Evolutionary conservation across 92 coral and sea anemone genomes (phyloP).

Genomic region (Blastomussa wellsi): DNA sequence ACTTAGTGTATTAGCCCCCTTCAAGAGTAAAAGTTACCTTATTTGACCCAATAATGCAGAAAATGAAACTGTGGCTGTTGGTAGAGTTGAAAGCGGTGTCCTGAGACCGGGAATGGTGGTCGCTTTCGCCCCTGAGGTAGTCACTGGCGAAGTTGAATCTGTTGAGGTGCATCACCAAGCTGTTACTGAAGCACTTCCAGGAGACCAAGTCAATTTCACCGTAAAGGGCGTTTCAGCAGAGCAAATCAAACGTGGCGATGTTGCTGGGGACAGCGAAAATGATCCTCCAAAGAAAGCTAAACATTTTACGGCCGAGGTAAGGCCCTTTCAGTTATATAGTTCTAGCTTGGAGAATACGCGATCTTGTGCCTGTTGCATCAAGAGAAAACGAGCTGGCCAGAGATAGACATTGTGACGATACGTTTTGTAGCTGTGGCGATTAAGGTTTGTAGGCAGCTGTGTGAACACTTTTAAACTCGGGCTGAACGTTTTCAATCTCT

Average conservation of each 20-base stretch:
- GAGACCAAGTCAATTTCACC: slow-evolving; percentile 98
- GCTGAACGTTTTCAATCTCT: too few species aligned
- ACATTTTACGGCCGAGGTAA: slow-evolving; percentile 86
- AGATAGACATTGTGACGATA: too few species aligned
- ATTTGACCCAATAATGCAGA: slow-evolving; percentile 48
- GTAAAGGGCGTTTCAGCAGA: slow-evolving; percentile 90
- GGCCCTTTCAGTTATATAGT: neutral
- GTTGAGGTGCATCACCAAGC: slow-evolving; percentile 96
- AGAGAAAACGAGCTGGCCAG: too few species aligned
- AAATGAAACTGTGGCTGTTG: slow-evolving; percentile 98
- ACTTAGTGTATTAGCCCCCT: too few species aligned
- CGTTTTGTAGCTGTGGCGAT: too few species aligned
- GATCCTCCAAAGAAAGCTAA: slow-evolving; percentile 79
- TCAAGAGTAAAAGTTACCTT: neutral
- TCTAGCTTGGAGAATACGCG: too few species aligned
- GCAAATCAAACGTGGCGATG: slow-evolving; percentile 83
- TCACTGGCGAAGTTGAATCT: slow-evolving; percentile 87
- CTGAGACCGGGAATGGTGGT: slow-evolving; percentile 80
- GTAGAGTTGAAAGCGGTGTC: slow-evolving; percentile 89
- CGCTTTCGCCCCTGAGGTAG: slow-evolving; percentile 63
- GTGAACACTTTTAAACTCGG: too few species aligned
- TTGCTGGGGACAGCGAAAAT: slow-evolving; percentile 86
- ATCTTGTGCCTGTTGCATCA: too few species aligned
- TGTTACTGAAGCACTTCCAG: slow-evolving; percentile 84
- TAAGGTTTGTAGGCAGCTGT: too few species aligned